Evolutionary conservation across 2,797 vertebrate species (phyloP), one percentile per base, ranked within the genome.

Genomic region (Cossypha caffra): DNA sequence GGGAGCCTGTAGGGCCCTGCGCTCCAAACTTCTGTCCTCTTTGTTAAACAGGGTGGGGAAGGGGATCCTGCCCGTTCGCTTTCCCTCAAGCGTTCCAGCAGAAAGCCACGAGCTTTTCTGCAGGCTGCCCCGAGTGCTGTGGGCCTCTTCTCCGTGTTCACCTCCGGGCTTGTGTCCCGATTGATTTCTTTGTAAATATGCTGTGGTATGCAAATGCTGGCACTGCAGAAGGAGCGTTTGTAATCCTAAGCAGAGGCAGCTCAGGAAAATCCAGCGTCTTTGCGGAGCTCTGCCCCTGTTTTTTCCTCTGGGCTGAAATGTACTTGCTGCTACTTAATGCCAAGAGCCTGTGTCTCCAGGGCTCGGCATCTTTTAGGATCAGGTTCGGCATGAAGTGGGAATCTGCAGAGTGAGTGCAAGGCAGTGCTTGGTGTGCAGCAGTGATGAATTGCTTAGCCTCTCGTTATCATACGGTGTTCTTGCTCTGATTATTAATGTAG

Each of bases 161-260:
- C 92, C 92, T 93, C 87, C 5, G 10, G 78, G 77, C 88, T 66
- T 14, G 43, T 51, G 84, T 93, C 94, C 82, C 7, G 7, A 72
- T 93, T 86, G 93, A 96, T 95, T 96, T 92, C 85, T 93, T 66
- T 86, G 79, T 84, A 62, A 95, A 91, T 90, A 71, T 52, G 92
- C 92, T 91, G 91, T 74, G 84, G 58, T 90, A 73, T 95, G 96
- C 95, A 86, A 91, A 93, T 74, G 75, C 81, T 2, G 7, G 85
- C 51, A 2, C 89, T 83, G 91, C 91, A 45, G 92, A 86, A 91
- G 43, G 75, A 91, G 73, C 2, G 0, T 50, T 72, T 7, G 7
- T 91, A 90, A 94, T 96, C 79, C 87, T 52, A 63, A 63, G 91
- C 7, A 1, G 77, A 59, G 75, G 43, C 94, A 81, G 87, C 78